These are phyloP conservation scores for Neomonachus schauinslandi DNA, from an alignment of 2,113 vertebrate genomes.

Conservation along the genomic window DNA sequence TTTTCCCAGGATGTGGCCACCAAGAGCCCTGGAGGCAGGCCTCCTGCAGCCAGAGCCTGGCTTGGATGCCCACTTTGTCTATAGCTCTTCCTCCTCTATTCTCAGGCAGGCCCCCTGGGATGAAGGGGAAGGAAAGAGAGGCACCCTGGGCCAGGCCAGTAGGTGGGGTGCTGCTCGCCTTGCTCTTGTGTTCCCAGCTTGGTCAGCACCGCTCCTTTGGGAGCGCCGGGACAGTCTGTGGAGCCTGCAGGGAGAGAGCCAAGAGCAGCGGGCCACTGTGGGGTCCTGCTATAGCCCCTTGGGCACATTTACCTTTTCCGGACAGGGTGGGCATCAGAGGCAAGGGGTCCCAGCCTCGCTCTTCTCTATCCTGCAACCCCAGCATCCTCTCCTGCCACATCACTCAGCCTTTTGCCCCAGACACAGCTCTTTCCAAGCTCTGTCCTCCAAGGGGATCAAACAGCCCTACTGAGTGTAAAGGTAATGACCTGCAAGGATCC, in stretches of 20 bases:
- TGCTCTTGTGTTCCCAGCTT: not conserved
- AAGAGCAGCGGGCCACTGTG: not conserved
- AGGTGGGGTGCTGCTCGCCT: not conserved
- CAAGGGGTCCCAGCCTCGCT: not conserved
- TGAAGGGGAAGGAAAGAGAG: not conserved
- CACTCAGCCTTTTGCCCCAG: not conserved
- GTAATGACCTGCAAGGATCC: not conserved
- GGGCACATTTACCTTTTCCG: not conserved
- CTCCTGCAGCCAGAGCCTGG: not conserved
- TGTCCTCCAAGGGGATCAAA: not conserved
- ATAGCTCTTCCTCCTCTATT: not conserved
- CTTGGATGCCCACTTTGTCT: not conserved
- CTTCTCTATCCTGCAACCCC: not conserved
- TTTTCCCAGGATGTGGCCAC: not conserved
- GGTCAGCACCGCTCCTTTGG: not conserved
- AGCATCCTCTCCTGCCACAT: not conserved
- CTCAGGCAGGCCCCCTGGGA: not conserved
- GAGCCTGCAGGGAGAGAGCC: constrained; percentile 44
- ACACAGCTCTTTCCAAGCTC: not conserved
- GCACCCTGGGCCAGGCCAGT: not conserved
- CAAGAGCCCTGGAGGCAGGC: not conserved
- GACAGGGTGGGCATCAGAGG: not conserved
- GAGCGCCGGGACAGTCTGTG: not conserved
- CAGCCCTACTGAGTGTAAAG: no score
- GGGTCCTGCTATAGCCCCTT: rapidly evolving